Base-by-base conservation (phyloP, 2,888 invertebrate genomes). In the Palloptera scutellata region DNA sequence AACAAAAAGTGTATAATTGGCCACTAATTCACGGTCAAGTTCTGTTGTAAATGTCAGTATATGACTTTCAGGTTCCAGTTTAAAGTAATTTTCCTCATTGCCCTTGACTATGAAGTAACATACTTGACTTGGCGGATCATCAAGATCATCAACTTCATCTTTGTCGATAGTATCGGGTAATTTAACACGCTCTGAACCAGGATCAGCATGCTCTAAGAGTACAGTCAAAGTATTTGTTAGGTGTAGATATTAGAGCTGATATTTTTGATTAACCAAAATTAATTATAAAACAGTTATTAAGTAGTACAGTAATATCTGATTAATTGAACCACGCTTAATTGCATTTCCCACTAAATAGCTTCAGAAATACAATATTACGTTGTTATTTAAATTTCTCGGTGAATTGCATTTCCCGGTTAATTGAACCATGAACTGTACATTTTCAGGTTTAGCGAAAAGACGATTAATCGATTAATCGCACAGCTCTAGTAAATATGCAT, bases 41-140 rank as follows among this genome's bases (percentile, higher is more conserved):
- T 89, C 89, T 76, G 88, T 88, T 0, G 76, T 75, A 1, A 80
- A 76, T 0, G 76, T 79, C 10, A 85, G 71, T 13, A 84, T 90
- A 81, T 96, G 95, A 8, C 90, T 89, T 70, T 89, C 88, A 19
- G 89, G 88, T 77, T 95, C 90, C 20, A 96, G 81, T 59, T 87
- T 86, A 80, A 96, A 96, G 65, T 89, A 85, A 10, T 88, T 88
- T 17, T 89, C 88, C 19, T 91, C 91, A 79, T 96, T 94, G 13
- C 96, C 96, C 8, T 90, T 90, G n/a, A 96, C 89, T 61, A 97
- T 93, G 79, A 91, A 97, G 82, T 96, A 97, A 80, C 97, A 98
- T n/a, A 96, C 94, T 69, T 92, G 91, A 60, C 92, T 88, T 59
- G 92, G 89, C 0, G 92, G 91, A 75, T 93, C 92, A 73, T 93